These are phyloP conservation scores for Oreocharis arfaki DNA, from an alignment of 2,113 vertebrate species.

Conservation along the genomic window DNA sequence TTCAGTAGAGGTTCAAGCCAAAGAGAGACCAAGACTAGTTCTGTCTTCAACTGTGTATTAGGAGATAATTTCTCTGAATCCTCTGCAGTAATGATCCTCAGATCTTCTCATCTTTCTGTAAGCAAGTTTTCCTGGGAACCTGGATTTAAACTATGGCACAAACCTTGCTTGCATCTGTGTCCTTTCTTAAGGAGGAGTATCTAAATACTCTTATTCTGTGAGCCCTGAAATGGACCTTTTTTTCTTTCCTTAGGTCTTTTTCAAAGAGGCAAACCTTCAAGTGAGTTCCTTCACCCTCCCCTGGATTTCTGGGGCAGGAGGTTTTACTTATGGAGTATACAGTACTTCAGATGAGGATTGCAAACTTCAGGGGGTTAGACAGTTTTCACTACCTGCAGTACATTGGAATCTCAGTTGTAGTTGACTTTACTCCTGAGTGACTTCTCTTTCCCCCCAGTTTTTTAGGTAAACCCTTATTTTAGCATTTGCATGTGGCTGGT, in stretches of 20 bases:
- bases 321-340: conserved; percentile 50
- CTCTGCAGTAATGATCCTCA: conserved; percentile 67
- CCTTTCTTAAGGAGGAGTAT: conserved; percentile 65
- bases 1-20: conserved; percentile 73
- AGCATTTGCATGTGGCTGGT: neutral
- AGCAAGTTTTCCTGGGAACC: conserved; percentile 69
- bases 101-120: conserved; percentile 69
- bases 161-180: conserved; percentile 54
- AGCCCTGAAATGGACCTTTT: conserved; percentile 62
- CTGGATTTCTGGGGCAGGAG: conserved; percentile 69
- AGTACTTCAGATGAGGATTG: conserved; percentile 48
- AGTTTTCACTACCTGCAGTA: conserved; percentile 23
- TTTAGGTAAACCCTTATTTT: neutral
- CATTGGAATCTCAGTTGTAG: conserved; percentile 10
- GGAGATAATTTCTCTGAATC: conserved; percentile 73
- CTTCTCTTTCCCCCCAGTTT: neutral
- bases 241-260: conserved; percentile 58
- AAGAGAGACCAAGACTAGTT: conserved; percentile 69
- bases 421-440: neutral
- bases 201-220: conserved; percentile 70
- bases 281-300: conserved; percentile 60
- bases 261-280: conserved; percentile 67
- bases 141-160: conserved; percentile 65
- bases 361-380: conserved; percentile 47
- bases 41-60: conserved; percentile 66